Evolutionary conservation across 2,797 vertebrate species (phyloP).

Genomic region (Sternarchorhynchus goeldii): DNA sequence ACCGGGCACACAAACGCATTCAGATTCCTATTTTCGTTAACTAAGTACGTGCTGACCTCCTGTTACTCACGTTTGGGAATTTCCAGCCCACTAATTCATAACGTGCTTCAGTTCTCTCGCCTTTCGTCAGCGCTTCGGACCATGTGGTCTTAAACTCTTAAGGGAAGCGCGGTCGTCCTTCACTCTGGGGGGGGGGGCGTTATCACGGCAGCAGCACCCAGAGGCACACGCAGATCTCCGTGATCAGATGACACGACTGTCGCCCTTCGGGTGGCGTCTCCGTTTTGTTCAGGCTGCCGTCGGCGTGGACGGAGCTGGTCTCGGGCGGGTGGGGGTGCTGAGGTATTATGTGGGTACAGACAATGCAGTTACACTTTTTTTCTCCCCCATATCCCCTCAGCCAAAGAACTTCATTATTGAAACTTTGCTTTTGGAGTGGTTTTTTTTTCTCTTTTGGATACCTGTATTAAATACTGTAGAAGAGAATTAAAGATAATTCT

Average conservation of each 20-base stretch:
- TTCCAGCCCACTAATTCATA: too few species aligned
- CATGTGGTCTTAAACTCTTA: constrained; percentile 31
- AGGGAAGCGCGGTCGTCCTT: neutral
- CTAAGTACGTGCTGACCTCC: neutral
- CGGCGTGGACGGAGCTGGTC: neutral
- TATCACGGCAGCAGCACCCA: too few species aligned
- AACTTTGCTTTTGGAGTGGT: neutral
- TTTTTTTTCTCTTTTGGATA: neutral
- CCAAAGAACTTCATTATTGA: too few species aligned
- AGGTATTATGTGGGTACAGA: neutral
- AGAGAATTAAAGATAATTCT: too few species aligned
- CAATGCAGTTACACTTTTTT: neutral
- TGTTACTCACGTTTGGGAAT: neutral
- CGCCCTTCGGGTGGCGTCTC: too few species aligned
- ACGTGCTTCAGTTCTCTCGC: too few species aligned
- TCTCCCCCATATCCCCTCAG: neutral
- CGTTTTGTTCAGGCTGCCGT: constrained; percentile 15
- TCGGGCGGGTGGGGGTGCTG: too few species aligned
- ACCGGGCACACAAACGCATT: neutral
- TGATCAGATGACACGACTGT: too few species aligned
- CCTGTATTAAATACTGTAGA: neutral
- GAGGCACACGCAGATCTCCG: too few species aligned
- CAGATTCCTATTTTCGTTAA: neutral
- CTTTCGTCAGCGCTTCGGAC: too few species aligned
- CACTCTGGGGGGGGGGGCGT: too few species aligned